Base-by-base conservation (phyloP, 2,797 vertebrate species). In the Pangasius sanitwongsei region DNA sequence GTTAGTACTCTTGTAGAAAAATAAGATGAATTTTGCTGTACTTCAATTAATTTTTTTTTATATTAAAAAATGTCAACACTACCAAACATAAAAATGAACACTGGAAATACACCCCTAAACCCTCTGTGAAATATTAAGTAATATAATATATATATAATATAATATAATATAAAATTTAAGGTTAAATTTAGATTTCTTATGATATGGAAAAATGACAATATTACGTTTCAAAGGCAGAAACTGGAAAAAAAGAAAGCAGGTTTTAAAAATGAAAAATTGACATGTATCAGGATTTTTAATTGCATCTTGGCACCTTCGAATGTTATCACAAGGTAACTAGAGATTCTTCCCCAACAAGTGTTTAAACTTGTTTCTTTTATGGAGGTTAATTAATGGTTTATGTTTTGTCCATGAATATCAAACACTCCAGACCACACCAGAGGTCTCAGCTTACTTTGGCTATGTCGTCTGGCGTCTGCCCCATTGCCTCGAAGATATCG, bases 401-500 rank as follows among this genome's bases (percentile, higher is more conserved):
- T 80, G n/a, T 4, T 59, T 37, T 28, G 80, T 37, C 57, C 23
- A 28, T 16, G 23, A 44, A 63, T 41, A 83, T 28, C 57, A 83
- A 61, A 63, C 57, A 34, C 34, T 28, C 23, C 57, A 63, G 82
- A 50, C 13, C 25, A 67, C 61, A 61, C 6, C 61, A 67, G 44
- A 20, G 9, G 5, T 44, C 13, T 86, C 90, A 18, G 2, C 94
- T 92, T 94, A 96, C 96, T 96, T 97, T 97, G 34, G 97, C 98
- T 88, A 99, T 97, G 4, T 96, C 95, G 0, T 94, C 93, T 0
- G 98, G 97, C 37, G 94, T 97, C 94, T 99, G 98, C 16, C 97
- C 98, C 96, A 98, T 91, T 6, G 97, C 96, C 92, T 94, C 81
- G 82, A 98, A 99, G 92, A 99, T 97, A 92, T 98, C 95, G 15